Conservation (phyloP, 92 coral and sea anemone genomes). For the Epizoanthus fatuus region DNA sequence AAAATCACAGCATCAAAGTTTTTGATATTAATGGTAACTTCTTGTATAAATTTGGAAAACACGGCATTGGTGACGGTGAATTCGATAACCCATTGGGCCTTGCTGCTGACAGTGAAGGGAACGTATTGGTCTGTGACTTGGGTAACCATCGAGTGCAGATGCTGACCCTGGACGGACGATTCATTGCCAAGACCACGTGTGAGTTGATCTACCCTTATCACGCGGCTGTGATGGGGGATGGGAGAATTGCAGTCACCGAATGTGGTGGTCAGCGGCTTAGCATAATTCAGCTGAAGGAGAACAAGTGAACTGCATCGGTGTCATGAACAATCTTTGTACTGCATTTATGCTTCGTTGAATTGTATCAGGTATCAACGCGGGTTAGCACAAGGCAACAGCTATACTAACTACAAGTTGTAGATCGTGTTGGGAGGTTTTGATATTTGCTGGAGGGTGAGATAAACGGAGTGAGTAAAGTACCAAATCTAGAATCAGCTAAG, state of each 20-base stretch:
- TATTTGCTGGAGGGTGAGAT: no score
- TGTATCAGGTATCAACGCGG: no score
- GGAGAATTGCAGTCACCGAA: neutral
- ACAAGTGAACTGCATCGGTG: no score
- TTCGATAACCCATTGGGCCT: slow-evolving; percentile 37
- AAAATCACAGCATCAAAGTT: neutral
- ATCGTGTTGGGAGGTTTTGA: no score
- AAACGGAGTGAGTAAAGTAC: no score
- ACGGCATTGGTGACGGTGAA: slow-evolving; percentile 37
- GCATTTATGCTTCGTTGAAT: no score
- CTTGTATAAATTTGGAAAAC: slow-evolving; percentile 34
- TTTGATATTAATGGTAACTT: slow-evolving; percentile 23
- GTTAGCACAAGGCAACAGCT: no score
- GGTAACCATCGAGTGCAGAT: slow-evolving; percentile 12
- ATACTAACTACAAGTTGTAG: no score
- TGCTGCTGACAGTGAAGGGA: slow-evolving; percentile 15
- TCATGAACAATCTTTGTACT: no score
- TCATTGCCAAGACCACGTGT: neutral
- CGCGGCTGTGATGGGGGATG: neutral
- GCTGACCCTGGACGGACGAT: no score
- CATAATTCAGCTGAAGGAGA: neutral
- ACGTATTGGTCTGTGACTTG: slow-evolving; percentile 19
- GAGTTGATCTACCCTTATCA: neutral
- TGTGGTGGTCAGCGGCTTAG: neutral
- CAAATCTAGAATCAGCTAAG: no score